A percentile compares a stretch with the other conserved stretches of the same genome.
phyloP scores from a whole-genome alignment of 2,888 invertebrate species.

The Augochlorella aurata region DNA sequence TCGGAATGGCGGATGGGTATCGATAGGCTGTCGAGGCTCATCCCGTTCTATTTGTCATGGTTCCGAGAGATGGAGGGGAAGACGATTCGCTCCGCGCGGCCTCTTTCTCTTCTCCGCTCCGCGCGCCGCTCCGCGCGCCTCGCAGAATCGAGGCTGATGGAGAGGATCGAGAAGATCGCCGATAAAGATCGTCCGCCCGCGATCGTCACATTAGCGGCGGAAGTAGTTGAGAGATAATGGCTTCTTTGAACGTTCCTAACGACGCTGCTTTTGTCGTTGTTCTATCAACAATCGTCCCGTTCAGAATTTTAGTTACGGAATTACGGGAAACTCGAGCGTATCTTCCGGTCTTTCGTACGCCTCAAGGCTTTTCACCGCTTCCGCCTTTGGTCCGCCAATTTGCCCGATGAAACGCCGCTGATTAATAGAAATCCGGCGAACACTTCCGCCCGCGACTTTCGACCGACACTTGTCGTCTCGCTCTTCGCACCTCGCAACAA shows the following conservation, averaged over 20 bases:
- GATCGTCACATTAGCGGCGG: slow-evolving; percentile 66
- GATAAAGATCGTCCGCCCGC: slow-evolving; percentile 66
- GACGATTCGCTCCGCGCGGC: not conserved
- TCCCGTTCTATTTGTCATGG: slow-evolving; percentile 77
- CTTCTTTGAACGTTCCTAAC: slow-evolving; percentile 62
- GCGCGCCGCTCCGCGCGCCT: not conserved
- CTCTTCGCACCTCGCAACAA: not conserved
- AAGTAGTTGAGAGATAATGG: slow-evolving; percentile 67
- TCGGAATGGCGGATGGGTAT: slow-evolving; percentile 75
- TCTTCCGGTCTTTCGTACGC: slow-evolving; percentile 43
- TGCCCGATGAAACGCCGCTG: slow-evolving; percentile 8
- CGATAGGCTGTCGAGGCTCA: slow-evolving; percentile 77
- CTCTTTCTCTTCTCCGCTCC: not conserved
- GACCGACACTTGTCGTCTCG: not conserved
- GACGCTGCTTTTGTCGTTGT: slow-evolving; percentile 49
- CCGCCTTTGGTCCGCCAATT: slow-evolving; percentile 6
- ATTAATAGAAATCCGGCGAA: slow-evolving; percentile 7
- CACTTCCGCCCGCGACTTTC: not conserved
- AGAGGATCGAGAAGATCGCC: slow-evolving; percentile 61
- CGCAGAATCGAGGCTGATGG: slow-evolving; percentile 37
- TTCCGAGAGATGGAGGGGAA: slow-evolving; percentile 35
- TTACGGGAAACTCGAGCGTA: slow-evolving; percentile 60
- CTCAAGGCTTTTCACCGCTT: slow-evolving; percentile 27
- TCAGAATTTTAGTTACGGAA: slow-evolving; percentile 45
- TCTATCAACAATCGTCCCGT: slow-evolving; percentile 51